Evolutionary conservation across 1,140 invertebrate species (phyloP).

Genomic region (Drosophila pectinifera): DNA sequence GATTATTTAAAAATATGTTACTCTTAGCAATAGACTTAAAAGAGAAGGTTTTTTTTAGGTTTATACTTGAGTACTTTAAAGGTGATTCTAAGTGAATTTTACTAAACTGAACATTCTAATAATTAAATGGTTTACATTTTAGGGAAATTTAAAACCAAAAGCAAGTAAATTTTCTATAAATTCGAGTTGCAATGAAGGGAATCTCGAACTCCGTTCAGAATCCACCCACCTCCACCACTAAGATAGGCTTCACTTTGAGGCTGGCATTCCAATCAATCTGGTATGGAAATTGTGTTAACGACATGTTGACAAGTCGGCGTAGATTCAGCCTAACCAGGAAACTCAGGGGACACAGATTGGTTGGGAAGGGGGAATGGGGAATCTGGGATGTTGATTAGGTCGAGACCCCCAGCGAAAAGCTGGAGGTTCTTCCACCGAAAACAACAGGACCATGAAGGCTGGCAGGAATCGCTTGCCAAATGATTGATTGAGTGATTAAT

Average conservation of each 20-base stretch:
- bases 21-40: neutral
- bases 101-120: too few relatives aligned
- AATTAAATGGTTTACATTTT: too few relatives aligned
- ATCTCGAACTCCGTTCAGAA: neutral
- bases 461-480: slow-evolving; percentile 51
- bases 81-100: too few relatives aligned
- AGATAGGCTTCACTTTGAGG: slow-evolving; percentile 25
- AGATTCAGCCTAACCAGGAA: slow-evolving; percentile 54
- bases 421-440: slow-evolving; percentile 37
- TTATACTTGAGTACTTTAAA: too few relatives aligned
- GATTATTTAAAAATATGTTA: neutral
- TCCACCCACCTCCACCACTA: slow-evolving; percentile 3
- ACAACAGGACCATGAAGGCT: slow-evolving; percentile 58
- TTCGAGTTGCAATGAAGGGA: neutral
- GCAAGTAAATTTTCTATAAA: neutral
- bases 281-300: slow-evolving; percentile 73
- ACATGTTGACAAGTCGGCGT: slow-evolving; percentile 74
- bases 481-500: slow-evolving; percentile 84
- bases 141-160: neutral
- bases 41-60: too few relatives aligned
- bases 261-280: slow-evolving; percentile 45
- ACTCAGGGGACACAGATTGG: slow-evolving; percentile 31
- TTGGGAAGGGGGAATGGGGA: slow-evolving; percentile 13
- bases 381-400: slow-evolving; percentile 62
- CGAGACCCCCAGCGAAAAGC: slow-evolving; percentile 32